Base-by-base conservation (phyloP, 2,888 invertebrate genomes). In the Glyphotaelius pellucidus region DNA sequence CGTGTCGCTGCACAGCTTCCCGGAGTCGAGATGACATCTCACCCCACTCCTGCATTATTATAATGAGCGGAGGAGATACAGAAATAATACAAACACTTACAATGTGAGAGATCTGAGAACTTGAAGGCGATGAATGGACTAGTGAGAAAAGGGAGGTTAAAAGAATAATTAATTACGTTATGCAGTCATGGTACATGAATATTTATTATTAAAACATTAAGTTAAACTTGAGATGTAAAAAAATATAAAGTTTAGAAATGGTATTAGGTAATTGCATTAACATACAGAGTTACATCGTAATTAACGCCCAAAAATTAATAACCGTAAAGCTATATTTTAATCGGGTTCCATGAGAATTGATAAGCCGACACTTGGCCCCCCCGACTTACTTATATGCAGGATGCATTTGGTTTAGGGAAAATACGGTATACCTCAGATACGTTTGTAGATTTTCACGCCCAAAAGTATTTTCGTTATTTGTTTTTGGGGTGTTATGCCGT, bases 21-120 rank as follows among this genome's bases (percentile, higher is more conserved):
- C 67, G 67, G 67, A 67, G 67, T 7, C 67, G 67, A 67, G 67
- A 67, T 67, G 42, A 38, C 88, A 35, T 52, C 88, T 67, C 88
- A 52, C 88, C 52, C 88, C 30, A 30, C 67, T 52, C 42, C 47
- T 86, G n/a, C 47, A 86, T 38, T 42, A 81, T 67, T 67, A 67
- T 67, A 67, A 67, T 67, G 67, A 25, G 25, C 25, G 1, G 67
- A 67, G n/a, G 67, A 67, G 35, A 38, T 32, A 83, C 83, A 19
- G 83, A 83, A 83, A 83, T 32, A 83, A 83, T 32, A 83, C 83
- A 38, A 83, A 83, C 83, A 83, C 38, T 83, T 38, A 83, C 9
- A 67, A 67, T 67, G 25, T 67, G 25, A 25, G 25, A 25, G 25
- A 67, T 67, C 67, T 9, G 67, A 67, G 25, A 67, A 67, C 67